Percentiles rank a stretch among this genome's conserved stretches.
Evolutionary conservation across 2,113 vertebrate species (phyloP).

Genomic region (Turdus rufiventris): DNA sequence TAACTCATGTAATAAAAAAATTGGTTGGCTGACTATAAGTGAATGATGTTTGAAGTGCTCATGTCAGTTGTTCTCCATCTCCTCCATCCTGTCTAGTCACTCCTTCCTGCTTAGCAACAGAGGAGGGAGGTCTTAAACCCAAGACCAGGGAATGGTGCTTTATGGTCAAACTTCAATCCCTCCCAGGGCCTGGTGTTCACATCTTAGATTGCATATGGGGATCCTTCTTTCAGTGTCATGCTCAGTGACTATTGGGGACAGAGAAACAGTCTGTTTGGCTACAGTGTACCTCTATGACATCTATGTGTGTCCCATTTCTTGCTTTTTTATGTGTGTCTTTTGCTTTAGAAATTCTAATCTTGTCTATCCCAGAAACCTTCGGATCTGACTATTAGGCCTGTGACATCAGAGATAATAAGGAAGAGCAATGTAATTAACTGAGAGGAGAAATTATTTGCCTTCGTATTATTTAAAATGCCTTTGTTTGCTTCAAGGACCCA

Average conservation of each 20-base stretch:
- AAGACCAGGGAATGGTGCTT: neutral
- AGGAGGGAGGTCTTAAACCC: neutral
- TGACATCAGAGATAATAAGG: constrained; percentile 6
- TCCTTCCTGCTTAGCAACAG: neutral
- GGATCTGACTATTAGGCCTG: neutral
- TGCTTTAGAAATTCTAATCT: neutral
- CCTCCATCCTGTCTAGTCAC: neutral
- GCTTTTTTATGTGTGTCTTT: neutral
- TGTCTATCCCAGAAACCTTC: neutral
- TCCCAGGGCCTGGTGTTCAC: neutral
- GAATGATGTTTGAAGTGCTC: neutral
- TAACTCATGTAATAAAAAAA: neutral
- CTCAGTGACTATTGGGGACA: neutral
- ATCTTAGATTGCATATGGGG: neutral
- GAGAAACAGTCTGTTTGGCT: neutral
- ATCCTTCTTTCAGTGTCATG: neutral
- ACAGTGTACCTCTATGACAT: neutral
- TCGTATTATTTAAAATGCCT: constrained; percentile 1
- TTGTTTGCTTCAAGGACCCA: neutral
- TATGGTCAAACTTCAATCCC: neutral
- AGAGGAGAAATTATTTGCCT: constrained; percentile 8
- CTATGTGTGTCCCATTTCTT: neutral
- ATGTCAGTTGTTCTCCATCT: neutral
- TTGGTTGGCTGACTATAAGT: neutral
- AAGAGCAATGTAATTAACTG: constrained; percentile 10